Evolutionary conservation across 2,888 invertebrate species (phyloP).

Genomic region (Cantharis flavilabris): DNA sequence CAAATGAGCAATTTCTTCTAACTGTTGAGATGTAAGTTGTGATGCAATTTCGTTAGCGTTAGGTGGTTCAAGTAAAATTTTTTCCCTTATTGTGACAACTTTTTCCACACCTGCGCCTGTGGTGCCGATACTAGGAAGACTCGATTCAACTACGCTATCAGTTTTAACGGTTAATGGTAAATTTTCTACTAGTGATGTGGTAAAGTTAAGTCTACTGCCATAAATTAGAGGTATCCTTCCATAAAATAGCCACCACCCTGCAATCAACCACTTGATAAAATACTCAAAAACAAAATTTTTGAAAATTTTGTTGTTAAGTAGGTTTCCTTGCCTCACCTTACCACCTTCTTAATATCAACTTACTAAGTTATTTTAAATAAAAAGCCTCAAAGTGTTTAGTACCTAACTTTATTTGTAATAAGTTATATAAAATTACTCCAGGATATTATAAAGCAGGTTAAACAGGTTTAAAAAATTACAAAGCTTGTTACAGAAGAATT

Average conservation of each 20-base stretch:
- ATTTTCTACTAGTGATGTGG: background rate
- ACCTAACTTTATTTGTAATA: background rate
- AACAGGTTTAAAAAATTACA: background rate
- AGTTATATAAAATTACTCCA: background rate
- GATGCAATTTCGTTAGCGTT: constrained; percentile 36
- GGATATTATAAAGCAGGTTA: background rate
- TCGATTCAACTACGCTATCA: background rate
- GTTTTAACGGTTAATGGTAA: background rate
- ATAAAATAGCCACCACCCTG: constrained; percentile 51
- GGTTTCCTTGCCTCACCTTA: constrained; percentile 44
- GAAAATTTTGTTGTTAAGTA: constrained; percentile 36
- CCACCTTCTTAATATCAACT: constrained; percentile 38
- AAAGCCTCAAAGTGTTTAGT: background rate
- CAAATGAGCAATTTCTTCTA: constrained; percentile 50
- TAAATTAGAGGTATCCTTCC: constrained; percentile 37
- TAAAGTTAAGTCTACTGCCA: constrained; percentile 21
- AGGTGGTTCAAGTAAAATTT: constrained; percentile 34
- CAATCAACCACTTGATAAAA: constrained; percentile 41
- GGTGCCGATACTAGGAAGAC: background rate
- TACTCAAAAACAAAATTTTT: constrained; percentile 38
- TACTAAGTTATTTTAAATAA: background rate
- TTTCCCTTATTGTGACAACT: constrained; percentile 36
- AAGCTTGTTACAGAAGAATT: background rate
- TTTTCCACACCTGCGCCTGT: background rate
- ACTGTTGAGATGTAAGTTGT: constrained; percentile 48